Base-by-base conservation (phyloP, 2,888 invertebrate genomes). In the Agrotis clavis region DNA sequence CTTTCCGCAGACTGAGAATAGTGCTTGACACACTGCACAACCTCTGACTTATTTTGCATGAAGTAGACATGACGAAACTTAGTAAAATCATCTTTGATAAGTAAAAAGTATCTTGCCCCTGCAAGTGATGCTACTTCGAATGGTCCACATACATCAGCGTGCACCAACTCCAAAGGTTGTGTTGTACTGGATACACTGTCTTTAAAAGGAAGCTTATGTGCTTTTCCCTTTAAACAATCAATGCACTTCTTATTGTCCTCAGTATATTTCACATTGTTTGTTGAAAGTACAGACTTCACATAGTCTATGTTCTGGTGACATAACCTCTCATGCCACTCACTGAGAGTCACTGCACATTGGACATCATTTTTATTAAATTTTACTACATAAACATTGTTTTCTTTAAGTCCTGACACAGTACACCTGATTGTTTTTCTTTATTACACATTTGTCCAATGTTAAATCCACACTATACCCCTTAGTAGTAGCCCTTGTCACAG, bases 261-360 rank as follows among this genome's bases (percentile, higher is more conserved):
- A 18, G 35, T 64, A 54, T 35, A 64, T 11, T 35, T 56, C n/a
- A 65, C 30, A 50, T 65, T 54, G 47, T 65, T 65, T 41, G 35
- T 53, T 35, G 13, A n/a, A 45, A 65, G 54, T 45, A 65, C 54
- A 19, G 53, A 56, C 45, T 65, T 65, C n/a, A 65, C 54, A 65
- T 65, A 65, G 65, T 53, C 35, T 16, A 41, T 25, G 35, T 56
- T 65, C 18, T 65, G 65, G 51, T 65, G 65, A 65, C 65, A 65
- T 51, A 65, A 56, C 47, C 65, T 53, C 50, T 65, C 65, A 65
- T 65, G 65, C 65, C 65, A 65, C 47, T 65, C 65, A 65, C 63
- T 63, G 41, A 63, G 47, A 35, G 63, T 35, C 14, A 63, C 53
- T 53, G 63, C 51, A 51, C 51, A 48, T 50, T 50, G 50, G 25